These are phyloP conservation scores for Luffia ferchaultella DNA, from an alignment of 2,888 invertebrate species.

Conservation along the genomic window DNA sequence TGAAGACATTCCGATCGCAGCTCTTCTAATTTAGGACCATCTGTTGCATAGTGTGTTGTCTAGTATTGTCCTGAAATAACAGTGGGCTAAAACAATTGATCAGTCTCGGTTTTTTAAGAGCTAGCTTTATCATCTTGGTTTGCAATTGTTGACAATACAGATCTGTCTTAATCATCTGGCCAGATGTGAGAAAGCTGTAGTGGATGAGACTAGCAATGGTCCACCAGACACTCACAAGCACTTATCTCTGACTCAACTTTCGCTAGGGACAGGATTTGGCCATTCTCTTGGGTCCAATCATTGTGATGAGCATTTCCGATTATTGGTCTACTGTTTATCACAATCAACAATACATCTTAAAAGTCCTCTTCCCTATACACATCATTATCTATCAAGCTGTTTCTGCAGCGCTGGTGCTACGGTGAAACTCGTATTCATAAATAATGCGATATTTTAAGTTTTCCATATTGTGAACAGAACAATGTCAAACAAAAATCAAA, in stretches of 20 bases:
- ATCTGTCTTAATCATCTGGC: conserved; percentile 14
- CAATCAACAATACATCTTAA: too few species aligned
- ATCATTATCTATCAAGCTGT: too few species aligned
- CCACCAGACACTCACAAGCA: conserved; percentile 5
- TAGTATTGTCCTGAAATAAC: too few species aligned
- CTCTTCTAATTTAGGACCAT: neutral
- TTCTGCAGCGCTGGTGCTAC: too few species aligned
- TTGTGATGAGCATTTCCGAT: conserved; percentile 7
- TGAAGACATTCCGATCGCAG: neutral
- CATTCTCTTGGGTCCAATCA: neutral
- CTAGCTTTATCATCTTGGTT: conserved; percentile 13
- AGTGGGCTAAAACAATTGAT: too few species aligned
- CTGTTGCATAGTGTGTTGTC: neutral
- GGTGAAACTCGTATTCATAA: too few species aligned
- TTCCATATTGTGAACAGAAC: too few species aligned
- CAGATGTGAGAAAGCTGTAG: conserved; percentile 6
- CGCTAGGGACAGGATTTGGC: conserved; percentile 5
- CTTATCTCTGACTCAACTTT: conserved; percentile 5
- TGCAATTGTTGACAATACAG: conserved; percentile 14
- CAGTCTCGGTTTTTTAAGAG: conserved; percentile 1
- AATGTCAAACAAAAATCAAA: too few species aligned
- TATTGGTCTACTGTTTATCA: conserved; percentile 21
- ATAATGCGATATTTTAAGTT: too few species aligned
- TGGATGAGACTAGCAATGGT: conserved; percentile 6
- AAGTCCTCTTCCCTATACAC: too few species aligned